Percentiles rank a stretch among this genome's conserved stretches.
phyloP scores from a whole-genome alignment of 64 coral and sea anemone genomes.

The Astreopora myriophthalma region DNA sequence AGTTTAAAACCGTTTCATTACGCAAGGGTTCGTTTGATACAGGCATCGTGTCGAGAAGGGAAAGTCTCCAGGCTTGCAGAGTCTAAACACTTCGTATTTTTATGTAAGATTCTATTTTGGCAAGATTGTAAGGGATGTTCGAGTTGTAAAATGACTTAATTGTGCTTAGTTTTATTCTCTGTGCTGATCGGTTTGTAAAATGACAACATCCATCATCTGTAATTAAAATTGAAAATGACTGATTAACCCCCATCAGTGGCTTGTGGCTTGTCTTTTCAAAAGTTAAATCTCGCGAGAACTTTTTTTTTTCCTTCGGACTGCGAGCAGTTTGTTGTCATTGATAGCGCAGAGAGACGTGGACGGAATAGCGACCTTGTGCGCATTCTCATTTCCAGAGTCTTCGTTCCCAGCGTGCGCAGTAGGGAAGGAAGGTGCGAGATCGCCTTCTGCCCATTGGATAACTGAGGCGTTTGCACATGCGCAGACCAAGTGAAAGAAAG shows the following conservation, averaged over 20 bases:
- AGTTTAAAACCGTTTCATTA: neutral
- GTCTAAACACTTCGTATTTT: constrained; percentile 11
- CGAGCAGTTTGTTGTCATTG: no score
- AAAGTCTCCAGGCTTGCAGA: neutral
- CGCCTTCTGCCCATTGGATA: no score
- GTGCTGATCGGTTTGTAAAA: neutral
- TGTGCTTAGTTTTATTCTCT: neutral
- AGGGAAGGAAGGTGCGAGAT: no score
- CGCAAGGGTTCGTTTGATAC: neutral
- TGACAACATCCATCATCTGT: neutral
- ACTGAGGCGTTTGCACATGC: no score
- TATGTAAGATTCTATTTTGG: constrained; percentile 33
- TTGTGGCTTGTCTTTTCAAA: neutral
- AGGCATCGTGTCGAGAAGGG: neutral
- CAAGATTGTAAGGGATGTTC: constrained; percentile 15
- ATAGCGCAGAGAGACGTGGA: no score
- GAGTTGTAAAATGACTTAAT: neutral
- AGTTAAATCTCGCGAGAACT: neutral
- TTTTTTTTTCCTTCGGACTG: no score
- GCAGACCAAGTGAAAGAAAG: no score
- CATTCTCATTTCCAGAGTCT: no score
- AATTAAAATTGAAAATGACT: constrained; percentile 16
- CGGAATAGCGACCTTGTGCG: no score
- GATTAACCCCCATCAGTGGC: neutral
- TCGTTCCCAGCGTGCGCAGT: no score